These are phyloP conservation scores for Scomber scombrus DNA, from an alignment of 2,113 vertebrate genomes.

Conservation along the genomic window DNA sequence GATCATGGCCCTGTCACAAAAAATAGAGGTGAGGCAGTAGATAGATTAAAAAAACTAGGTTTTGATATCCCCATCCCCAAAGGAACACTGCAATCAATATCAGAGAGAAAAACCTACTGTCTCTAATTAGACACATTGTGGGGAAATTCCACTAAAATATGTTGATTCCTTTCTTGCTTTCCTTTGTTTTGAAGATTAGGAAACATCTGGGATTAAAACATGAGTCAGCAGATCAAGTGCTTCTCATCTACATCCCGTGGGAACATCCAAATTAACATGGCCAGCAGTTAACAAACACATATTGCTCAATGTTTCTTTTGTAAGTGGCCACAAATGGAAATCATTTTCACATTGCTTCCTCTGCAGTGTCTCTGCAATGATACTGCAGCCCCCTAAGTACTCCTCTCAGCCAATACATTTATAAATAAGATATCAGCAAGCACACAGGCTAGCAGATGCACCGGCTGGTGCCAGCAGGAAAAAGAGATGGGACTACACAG, in stretches of 20 bases:
- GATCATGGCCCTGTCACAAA: slow-evolving; percentile 81
- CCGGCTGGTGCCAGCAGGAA: slow-evolving; percentile 10
- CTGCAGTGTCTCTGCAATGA: slow-evolving; percentile 52
- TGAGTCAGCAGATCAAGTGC: slow-evolving; percentile 46
- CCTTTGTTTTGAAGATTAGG: slow-evolving; percentile 42
- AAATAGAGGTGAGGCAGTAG: slow-evolving; percentile 16
- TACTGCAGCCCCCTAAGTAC: slow-evolving; percentile 57
- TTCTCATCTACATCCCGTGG: slow-evolving; percentile 56
- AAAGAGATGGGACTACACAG: slow-evolving; percentile 30
- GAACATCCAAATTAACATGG: slow-evolving; percentile 41
- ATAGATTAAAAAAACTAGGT: slow-evolving; percentile 19
- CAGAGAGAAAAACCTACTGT: background rate
- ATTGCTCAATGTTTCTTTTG: background rate
- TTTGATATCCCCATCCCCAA: slow-evolving; percentile 14
- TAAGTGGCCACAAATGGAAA: background rate
- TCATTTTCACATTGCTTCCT: background rate
- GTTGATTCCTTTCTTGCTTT: background rate
- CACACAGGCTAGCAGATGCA: slow-evolving; percentile 28
- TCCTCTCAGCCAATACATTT: slow-evolving; percentile 27
- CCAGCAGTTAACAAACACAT: slow-evolving; percentile 16
- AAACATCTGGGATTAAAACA: slow-evolving; percentile 42
- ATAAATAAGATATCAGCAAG: slow-evolving; percentile 58
- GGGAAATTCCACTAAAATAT: slow-evolving; percentile 31
- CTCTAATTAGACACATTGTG: background rate
- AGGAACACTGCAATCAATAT: slow-evolving; percentile 22